Evolutionary conservation across 2,888 invertebrate species (phyloP).

Genomic region (Enoplolaimus lenunculus): DNA sequence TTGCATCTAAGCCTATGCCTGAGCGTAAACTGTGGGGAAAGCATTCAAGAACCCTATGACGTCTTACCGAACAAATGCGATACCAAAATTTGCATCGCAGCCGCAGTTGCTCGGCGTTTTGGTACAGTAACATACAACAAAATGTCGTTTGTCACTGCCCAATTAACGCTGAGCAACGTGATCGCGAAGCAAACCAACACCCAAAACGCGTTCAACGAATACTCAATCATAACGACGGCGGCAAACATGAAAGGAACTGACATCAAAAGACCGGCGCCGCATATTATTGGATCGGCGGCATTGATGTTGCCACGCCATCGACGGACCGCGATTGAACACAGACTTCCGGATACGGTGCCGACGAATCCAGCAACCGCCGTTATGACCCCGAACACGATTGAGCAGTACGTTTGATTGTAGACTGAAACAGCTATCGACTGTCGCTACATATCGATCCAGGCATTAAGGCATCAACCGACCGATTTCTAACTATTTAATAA

Average conservation of each 20-base stretch:
- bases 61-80: constrained; percentile 92
- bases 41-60: no score
- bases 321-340: constrained; percentile 51
- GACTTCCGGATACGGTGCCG: constrained; percentile 77
- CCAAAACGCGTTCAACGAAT: constrained; percentile 56
- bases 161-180: constrained; percentile 73
- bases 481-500: no score
- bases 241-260: constrained; percentile 75
- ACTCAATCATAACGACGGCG: constrained; percentile 57
- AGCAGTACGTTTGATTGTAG: neutral
- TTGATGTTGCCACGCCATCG: constrained; percentile 35
- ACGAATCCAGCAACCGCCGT: constrained; percentile 79
- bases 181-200: constrained; percentile 45
- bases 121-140: constrained; percentile 80
- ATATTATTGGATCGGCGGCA: constrained; percentile 52
- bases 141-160: constrained; percentile 96
- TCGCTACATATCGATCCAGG: no score
- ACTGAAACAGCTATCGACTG: neutral
- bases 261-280: constrained; percentile 68
- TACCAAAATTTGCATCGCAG: constrained; percentile 87
- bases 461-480: no score
- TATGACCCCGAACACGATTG: constrained; percentile 71
- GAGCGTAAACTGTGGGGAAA: no score
- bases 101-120: constrained; percentile 82
- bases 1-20: no score